phyloP scores from a whole-genome alignment of 2,797 vertebrate genomes.

The Dallia pectoralis region DNA sequence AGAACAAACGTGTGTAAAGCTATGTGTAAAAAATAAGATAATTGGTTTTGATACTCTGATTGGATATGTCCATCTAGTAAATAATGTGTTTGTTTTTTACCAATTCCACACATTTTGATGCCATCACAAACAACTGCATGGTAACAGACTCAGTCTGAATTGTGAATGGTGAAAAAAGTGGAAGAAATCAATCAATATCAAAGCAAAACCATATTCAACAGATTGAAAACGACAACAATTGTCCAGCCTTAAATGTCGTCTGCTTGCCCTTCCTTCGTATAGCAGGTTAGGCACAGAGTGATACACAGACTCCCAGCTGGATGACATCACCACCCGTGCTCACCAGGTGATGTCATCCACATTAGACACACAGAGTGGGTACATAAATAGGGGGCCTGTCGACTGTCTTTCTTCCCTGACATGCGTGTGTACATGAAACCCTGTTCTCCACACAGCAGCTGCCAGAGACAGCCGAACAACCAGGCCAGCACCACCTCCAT shows the following conservation, averaged over 20 bases:
- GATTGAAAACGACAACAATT: not conserved
- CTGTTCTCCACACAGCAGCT: slow-evolving; percentile 55
- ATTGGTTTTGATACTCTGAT: too few relatives aligned
- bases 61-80: too few relatives aligned
- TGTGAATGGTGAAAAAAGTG: too few relatives aligned
- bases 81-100: too few relatives aligned
- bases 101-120: too few relatives aligned
- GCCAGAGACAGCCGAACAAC: slow-evolving; percentile 47
- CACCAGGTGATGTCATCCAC: slow-evolving; percentile 60
- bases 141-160: too few relatives aligned
- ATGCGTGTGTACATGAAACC: slow-evolving; percentile 46
- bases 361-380: slow-evolving; percentile 44
- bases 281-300: not conserved
- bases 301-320: not conserved
- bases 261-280: not conserved
- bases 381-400: slow-evolving; percentile 63
- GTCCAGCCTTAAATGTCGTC: not conserved
- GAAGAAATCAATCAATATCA: too few relatives aligned
- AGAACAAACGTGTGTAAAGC: too few relatives aligned
- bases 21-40: too few relatives aligned
- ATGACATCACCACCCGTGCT: slow-evolving; percentile 38
- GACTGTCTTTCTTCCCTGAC: slow-evolving; percentile 66
- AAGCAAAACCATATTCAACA: too few relatives aligned
- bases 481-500: slow-evolving; percentile 20
- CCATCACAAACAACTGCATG: too few relatives aligned